Evolutionary conservation across 23 tunicate species (phyloP).

Genomic region (Phallusia fumigata): DNA sequence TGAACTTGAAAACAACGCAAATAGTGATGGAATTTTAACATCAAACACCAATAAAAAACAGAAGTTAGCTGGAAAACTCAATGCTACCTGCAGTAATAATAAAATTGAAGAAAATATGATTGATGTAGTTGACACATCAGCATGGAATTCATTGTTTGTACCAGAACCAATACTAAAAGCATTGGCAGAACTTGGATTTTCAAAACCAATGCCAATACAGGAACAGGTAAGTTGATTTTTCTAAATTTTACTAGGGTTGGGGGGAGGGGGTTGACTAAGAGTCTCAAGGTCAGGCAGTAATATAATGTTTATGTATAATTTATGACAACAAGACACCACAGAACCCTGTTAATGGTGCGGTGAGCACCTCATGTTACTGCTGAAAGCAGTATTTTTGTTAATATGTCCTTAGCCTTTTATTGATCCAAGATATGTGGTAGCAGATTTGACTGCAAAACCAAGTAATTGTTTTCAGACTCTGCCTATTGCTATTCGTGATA

Average conservation of each 20-base stretch:
- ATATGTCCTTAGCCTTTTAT: background rate
- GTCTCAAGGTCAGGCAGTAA: too few species aligned
- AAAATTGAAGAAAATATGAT: background rate
- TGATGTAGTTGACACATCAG: constrained; percentile 37
- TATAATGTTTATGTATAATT: too few species aligned
- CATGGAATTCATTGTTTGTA: constrained; percentile 59
- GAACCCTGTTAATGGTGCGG: background rate
- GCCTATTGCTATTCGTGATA: constrained; percentile 64
- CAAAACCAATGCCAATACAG: constrained; percentile 79
- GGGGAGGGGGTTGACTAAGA: too few species aligned
- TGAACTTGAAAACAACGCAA: background rate
- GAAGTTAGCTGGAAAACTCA: background rate
- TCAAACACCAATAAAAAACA: background rate
- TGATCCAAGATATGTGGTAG: background rate
- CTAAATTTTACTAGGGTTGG: too few species aligned
- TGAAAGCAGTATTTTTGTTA: background rate
- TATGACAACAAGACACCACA: too few species aligned
- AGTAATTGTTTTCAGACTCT: constrained; percentile 31
- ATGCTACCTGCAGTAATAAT: background rate
- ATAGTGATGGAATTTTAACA: background rate
- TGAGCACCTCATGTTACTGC: background rate
- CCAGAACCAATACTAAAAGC: constrained; percentile 55
- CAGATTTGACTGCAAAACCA: background rate
- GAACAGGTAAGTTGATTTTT: constrained; percentile 42
- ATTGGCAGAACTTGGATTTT: constrained; percentile 55